Evolutionary conservation across 2,797 vertebrate species (phyloP), one percentile per base, ranked within the genome.

Genomic region (Melanotaenia parkinsoni): DNA sequence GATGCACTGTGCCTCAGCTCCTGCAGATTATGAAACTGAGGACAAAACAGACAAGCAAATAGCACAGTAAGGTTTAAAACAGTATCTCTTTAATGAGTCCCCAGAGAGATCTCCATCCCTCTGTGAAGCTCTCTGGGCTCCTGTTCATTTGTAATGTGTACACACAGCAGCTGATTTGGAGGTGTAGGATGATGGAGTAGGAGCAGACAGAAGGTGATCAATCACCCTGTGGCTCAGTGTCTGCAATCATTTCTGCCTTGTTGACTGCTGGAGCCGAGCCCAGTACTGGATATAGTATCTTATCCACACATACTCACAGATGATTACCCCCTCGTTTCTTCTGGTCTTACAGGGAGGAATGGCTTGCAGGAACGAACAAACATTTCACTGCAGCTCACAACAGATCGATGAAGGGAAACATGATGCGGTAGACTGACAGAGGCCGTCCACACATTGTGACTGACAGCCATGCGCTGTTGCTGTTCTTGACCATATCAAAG

Each of bases 1-100:
- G 97, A 97, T 0, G 97, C 96, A 62, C 95, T 96, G 83, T 97
- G 97, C 94, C 96, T 96, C 96, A 99, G 93, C 88, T 95, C 96
- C 91, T 96, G 92, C 76, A 95, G 93, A 74, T 90, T 94, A 84
- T 95, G 94, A 86, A 95, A 95, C 96, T 96, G 62, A 56, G 37
- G 38, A 83, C 1, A 54, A 35, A 37, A 53, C 8, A 74, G 32
- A 73, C 18, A 78, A 9, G 18, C 0, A 59, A 16, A 54, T 11
- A 20, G 67, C 1, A 61, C 30, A 43, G 1, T 33, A n/a, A 60
- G 70, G 22, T 28, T 58, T 58, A 62, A 64, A 24, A 47, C 33
- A 71, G 53, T 72, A 32, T 58, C 45, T 33, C 5, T 53, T 53
- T 63, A 74, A 71, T 43, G 57, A 74, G 61, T 16, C 82, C 56